A percentile compares a stretch with the other conserved stretches of the same genome.
Evolutionary conservation across 2,113 vertebrate genomes (phyloP).

Genomic region (Fulica atra): DNA sequence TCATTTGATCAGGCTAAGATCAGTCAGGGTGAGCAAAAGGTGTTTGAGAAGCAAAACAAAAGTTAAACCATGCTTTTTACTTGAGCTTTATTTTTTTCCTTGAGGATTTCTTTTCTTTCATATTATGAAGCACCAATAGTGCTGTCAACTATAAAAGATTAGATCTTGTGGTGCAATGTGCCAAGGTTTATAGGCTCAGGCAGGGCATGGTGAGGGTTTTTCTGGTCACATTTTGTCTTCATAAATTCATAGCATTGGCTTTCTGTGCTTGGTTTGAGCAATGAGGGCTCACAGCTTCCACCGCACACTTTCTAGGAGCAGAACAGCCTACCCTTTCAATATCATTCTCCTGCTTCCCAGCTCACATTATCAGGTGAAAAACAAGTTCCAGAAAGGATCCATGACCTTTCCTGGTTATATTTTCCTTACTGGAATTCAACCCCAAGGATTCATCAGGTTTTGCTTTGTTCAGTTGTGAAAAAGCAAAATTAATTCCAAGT

Average conservation of each 20-base stretch:
- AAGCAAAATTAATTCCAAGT: background rate
- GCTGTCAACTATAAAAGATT: slow-evolving; percentile 19
- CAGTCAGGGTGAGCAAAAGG: slow-evolving; percentile 31
- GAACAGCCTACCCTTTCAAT: background rate
- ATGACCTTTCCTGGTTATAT: background rate
- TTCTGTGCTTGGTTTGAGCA: background rate
- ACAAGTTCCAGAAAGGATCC: background rate
- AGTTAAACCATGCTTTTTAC: slow-evolving; percentile 47
- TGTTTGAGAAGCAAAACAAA: slow-evolving; percentile 38
- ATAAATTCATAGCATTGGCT: background rate
- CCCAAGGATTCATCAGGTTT: background rate
- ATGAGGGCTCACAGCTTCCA: background rate
- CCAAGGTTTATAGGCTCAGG: slow-evolving; percentile 8
- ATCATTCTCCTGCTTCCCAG: background rate
- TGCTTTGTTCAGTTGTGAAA: background rate
- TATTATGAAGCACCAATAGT: background rate
- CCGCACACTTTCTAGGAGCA: background rate
- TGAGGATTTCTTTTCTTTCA: slow-evolving; percentile 41
- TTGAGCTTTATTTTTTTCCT: background rate
- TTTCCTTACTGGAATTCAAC: background rate
- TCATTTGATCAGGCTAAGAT: slow-evolving; percentile 47
- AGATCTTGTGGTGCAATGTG: background rate
- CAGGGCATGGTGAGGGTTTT: background rate
- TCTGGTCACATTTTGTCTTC: slow-evolving; percentile 7
- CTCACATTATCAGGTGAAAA: background rate